Evolutionary conservation across 2,113 vertebrate species (phyloP).

Genomic region (Suricata suricatta): DNA sequence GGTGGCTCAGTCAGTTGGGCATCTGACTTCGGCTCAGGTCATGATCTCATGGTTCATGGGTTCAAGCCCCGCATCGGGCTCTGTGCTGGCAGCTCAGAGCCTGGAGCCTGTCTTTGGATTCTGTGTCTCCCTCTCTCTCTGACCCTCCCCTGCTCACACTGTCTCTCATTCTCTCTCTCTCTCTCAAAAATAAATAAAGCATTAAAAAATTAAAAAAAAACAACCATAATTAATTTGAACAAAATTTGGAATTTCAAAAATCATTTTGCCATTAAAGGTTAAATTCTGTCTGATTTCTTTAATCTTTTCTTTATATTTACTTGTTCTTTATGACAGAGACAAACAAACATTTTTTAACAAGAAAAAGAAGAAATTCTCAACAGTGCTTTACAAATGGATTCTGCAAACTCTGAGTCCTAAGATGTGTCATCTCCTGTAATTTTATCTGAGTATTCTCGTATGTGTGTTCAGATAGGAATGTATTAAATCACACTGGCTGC

Average conservation of each 20-base stretch:
- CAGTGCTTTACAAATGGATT: constrained; percentile 75
- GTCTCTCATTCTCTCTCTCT: no score
- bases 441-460: constrained; percentile 76
- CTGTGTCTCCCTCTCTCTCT: no score
- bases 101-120: no score
- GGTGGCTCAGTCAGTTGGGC: no score
- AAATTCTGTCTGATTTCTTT: constrained; percentile 54
- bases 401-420: constrained; percentile 75
- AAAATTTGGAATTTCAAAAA: constrained; percentile 62
- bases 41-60: no score
- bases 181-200: no score
- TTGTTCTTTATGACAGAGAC: constrained; percentile 12
- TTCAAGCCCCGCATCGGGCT: no score
- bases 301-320: neutral
- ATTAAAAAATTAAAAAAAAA: no score
- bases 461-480: constrained; percentile 76
- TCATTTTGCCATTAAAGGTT: constrained; percentile 28
- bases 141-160: no score
- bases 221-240: constrained; percentile 41
- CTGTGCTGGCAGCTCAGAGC: no score
- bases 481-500: constrained; percentile 78
- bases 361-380: constrained; percentile 39
- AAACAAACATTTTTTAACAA: constrained; percentile 45
- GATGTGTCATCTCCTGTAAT: constrained; percentile 76
- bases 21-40: no score